Percentiles rank a stretch among this genome's conserved stretches.
Conservation (phyloP, 2,888 invertebrate genomes). For the Therioaphis trifolii region DNA sequence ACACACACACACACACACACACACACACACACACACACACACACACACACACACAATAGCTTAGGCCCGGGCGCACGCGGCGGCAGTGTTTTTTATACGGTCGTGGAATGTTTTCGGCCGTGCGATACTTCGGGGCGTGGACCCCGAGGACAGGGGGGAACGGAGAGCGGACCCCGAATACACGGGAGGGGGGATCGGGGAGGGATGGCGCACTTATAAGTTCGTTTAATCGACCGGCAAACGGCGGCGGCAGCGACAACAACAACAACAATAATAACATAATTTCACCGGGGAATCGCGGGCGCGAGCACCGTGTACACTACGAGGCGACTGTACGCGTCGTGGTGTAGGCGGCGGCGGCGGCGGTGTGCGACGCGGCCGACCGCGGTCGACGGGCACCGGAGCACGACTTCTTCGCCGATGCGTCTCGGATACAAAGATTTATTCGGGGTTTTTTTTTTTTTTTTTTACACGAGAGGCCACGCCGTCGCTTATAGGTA, state of each 20-base stretch:
- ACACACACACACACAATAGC: no score
- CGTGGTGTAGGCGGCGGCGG: not conserved
- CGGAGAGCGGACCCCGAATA: no score
- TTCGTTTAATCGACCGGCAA: conserved; percentile 9
- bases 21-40: no score
- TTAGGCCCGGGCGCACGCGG: no score
- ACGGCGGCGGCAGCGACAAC: not conserved
- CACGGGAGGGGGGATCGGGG: not conserved
- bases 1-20: no score
- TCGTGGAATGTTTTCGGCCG: not conserved
- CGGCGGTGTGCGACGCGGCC: not conserved
- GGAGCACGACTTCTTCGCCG: conserved; percentile 58
- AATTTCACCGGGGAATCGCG: conserved; percentile 23
- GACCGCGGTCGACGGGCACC: conserved; percentile 55
- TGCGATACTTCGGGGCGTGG: not conserved
- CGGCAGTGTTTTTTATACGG: no score
- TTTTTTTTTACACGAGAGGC: not conserved
- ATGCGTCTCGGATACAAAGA: conserved; percentile 56
- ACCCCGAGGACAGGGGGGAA: not conserved
- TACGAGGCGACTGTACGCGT: no score
- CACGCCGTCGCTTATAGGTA: not conserved
- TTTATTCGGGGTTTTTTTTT: not conserved
- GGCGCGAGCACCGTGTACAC: not conserved
- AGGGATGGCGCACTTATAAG: not conserved
- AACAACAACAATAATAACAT: conserved; percentile 1